Percentiles rank a stretch among this genome's conserved stretches.
These are phyloP conservation scores for Eriocheir sinensis DNA, from an alignment of 1,140 invertebrate species.

Conservation along the genomic window DNA sequence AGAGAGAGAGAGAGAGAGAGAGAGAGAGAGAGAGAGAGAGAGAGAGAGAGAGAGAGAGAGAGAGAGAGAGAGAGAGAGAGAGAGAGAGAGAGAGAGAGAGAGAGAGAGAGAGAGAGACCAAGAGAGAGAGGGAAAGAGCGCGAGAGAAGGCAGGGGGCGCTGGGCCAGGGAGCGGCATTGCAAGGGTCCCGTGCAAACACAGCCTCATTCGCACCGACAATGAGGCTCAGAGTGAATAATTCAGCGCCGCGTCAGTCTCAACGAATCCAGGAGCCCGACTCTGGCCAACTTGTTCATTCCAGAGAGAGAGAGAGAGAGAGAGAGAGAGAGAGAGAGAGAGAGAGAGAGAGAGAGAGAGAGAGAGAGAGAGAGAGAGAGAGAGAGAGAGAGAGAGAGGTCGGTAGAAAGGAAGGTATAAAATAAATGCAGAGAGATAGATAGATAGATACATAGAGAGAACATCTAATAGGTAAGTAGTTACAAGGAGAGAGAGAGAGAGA, in stretches of 20 bases:
- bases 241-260: not conserved
- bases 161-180: not conserved
- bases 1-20: not conserved
- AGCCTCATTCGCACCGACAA: conserved; percentile 42
- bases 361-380: conserved; percentile 29
- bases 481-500: no score
- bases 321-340: not conserved
- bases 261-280: not conserved
- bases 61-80: conserved; percentile 14
- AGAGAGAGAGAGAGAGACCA: not conserved
- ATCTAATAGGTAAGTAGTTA: no score
- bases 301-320: conserved; percentile 10
- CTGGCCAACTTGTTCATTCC: not conserved
- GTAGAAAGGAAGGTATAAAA: no score
- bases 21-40: conserved; percentile 1
- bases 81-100: conserved; percentile 14
- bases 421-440: no score
- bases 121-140: conserved; percentile 1
- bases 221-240: conserved; percentile 36
- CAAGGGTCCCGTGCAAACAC: conserved; percentile 38
- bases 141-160: not conserved
- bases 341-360: not conserved
- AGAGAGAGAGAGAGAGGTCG: not conserved
- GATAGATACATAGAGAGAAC: no score
- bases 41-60: conserved; percentile 14